Percentiles rank a stretch among this genome's conserved stretches.
phyloP scores from a whole-genome alignment of 2,888 invertebrate genomes.

The Trichopria drosophilae region DNA sequence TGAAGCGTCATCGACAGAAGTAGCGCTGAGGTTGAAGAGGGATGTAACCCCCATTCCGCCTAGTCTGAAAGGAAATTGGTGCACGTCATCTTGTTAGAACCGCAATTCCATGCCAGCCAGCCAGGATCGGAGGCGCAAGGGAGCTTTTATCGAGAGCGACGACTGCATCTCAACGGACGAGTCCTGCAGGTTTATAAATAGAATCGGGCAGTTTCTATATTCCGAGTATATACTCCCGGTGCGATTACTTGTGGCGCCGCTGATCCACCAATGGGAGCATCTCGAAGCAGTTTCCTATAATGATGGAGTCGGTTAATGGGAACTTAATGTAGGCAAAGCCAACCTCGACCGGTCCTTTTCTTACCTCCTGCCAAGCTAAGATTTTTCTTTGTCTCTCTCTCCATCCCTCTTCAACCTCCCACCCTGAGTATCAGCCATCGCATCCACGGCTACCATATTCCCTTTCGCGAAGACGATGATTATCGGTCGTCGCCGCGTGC shows the following conservation, averaged over 20 bases:
- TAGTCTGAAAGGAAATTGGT: too few relatives aligned
- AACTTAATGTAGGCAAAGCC: slow-evolving; percentile 45
- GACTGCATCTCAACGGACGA: slow-evolving; percentile 1
- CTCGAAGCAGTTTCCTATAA: slow-evolving; percentile 34
- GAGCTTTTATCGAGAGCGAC: too few relatives aligned
- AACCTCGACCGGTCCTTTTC: slow-evolving; percentile 38
- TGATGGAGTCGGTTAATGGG: slow-evolving; percentile 47
- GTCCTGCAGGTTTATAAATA: slow-evolving; percentile 40
- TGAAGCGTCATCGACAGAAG: too few relatives aligned
- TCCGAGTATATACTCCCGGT: slow-evolving; percentile 29
- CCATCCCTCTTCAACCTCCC: slow-evolving; percentile 11
- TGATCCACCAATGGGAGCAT: slow-evolving; percentile 15
- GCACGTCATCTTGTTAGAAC: too few relatives aligned
- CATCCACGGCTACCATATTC: neutral
- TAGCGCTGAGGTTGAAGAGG: too few relatives aligned
- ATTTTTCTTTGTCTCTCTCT: too few relatives aligned
- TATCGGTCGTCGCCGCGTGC: slow-evolving; percentile 23
- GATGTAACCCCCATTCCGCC: too few relatives aligned
- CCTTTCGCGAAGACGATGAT: slow-evolving; percentile 14
- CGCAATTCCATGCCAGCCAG: too few relatives aligned
- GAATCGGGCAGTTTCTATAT: slow-evolving; percentile 14
- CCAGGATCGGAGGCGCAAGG: too few relatives aligned
- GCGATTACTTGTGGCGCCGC: slow-evolving; percentile 36
- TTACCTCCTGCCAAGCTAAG: slow-evolving; percentile 36
- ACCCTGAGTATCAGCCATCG: slow-evolving; percentile 1